Percentiles rank a stretch among this genome's conserved stretches.
Conservation (phyloP, 37 sponge, comb jelly and placozoan species). For the Diacarnus erythraeanus region DNA sequence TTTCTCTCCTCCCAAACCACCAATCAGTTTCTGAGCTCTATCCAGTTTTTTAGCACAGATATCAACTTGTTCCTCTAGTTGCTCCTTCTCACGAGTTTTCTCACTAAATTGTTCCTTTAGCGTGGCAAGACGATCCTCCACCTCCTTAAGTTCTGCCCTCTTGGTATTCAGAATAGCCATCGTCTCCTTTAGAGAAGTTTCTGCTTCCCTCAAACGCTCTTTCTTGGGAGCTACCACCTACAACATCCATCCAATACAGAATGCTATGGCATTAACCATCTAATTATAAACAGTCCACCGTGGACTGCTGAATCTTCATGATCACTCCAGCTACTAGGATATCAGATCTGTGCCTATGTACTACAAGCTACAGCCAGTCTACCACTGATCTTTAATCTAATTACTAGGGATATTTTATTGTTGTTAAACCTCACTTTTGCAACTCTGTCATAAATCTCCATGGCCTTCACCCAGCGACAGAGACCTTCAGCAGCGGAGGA, state of each 20-base stretch:
- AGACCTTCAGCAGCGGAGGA: constrained; percentile 99
- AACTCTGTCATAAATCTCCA: constrained; percentile 99
- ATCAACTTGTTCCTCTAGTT: constrained; percentile 92
- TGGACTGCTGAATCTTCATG: no score
- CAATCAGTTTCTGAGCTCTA: constrained; percentile 97
- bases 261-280: not conserved
- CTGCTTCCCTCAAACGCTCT: constrained; percentile 81
- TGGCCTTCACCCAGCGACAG: constrained; percentile 92
- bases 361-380: no score
- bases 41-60: constrained; percentile 96
- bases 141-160: constrained; percentile 94
- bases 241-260: not conserved
- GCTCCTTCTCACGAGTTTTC: constrained; percentile 90
- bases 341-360: no score
- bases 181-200: constrained; percentile 80
- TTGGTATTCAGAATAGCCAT: constrained; percentile 88
- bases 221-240: constrained; percentile 98
- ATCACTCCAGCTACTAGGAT: no score
- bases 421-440: no score
- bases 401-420: no score
- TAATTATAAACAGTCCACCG: not conserved
- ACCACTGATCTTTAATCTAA: no score
- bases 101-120: constrained; percentile 86
- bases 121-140: constrained; percentile 89
- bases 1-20: constrained; percentile 98